These are phyloP conservation scores for Paramormyrops hopkinsi DNA, from an alignment of 2,797 vertebrate genomes.

Conservation along the genomic window DNA sequence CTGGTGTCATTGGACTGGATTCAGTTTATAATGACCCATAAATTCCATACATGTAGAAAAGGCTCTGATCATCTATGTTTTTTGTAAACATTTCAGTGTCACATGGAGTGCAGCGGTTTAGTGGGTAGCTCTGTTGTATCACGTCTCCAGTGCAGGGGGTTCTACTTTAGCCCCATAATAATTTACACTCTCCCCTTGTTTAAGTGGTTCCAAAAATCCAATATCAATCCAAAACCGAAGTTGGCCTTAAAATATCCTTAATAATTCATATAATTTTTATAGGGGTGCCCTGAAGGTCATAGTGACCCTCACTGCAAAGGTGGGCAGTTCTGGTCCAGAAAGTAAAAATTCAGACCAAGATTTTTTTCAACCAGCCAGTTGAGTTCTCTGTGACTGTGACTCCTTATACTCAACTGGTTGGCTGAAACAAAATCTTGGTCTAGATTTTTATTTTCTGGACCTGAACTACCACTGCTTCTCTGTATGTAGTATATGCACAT, in stretches of 20 bases:
- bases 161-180: not conserved
- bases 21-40: not conserved
- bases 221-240: not conserved
- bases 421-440: not conserved
- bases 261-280: conserved; percentile 4
- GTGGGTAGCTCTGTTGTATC: not conserved
- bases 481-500: not conserved
- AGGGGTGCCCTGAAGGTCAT: not conserved
- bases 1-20: not conserved
- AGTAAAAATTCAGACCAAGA: not conserved
- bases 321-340: not conserved
- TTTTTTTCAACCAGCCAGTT: not conserved
- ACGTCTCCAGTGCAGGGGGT: not conserved
- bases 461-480: not conserved
- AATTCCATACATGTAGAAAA: not conserved
- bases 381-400: not conserved
- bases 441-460: not conserved
- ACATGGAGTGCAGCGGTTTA: not conserved
- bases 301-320: not conserved
- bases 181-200: not conserved
- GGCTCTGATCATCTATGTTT: not conserved
- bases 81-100: not conserved
- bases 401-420: not conserved
- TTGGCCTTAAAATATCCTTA: not conserved
- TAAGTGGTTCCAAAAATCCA: not conserved